Conservation (phyloP, 1,140 invertebrate species). For the Aplysia californica region DNA sequence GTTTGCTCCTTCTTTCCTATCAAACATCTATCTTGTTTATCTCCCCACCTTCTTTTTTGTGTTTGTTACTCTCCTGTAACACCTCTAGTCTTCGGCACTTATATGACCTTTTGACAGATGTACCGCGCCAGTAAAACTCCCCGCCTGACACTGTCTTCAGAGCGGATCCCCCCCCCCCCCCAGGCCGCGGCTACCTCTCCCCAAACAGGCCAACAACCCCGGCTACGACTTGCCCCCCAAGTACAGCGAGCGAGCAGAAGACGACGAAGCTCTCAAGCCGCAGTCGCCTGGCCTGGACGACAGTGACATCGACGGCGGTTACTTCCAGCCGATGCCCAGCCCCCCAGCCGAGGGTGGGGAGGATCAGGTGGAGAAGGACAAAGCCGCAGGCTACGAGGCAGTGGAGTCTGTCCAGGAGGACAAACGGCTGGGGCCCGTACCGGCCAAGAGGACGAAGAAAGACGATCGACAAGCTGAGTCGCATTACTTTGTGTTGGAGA, state of each 20-base stretch:
- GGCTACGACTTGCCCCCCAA: background rate
- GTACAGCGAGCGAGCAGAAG: background rate
- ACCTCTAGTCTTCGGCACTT: too few species aligned
- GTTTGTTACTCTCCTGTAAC: too few species aligned
- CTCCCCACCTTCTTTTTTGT: too few species aligned
- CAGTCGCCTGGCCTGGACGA: too few species aligned
- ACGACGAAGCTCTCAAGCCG: too few species aligned
- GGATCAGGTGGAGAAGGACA: background rate
- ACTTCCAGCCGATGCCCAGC: background rate
- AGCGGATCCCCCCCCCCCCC: too few species aligned
- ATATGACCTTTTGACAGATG: too few species aligned
- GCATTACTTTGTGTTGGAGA: background rate
- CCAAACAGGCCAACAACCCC: background rate
- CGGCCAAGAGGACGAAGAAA: constrained; percentile 8
- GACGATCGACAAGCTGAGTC: constrained; percentile 3
- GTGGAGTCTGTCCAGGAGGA: background rate
- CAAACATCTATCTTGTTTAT: too few species aligned
- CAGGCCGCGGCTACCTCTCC: background rate
- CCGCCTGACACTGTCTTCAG: too few species aligned
- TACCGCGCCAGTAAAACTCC: too few species aligned
- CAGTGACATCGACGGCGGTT: background rate
- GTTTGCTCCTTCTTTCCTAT: too few species aligned
- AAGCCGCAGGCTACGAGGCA: background rate
- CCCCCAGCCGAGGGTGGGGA: background rate
- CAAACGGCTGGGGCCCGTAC: constrained; percentile 1